phyloP scores from a whole-genome alignment of 2,113 vertebrate genomes.

The Lycocorax pyrrhopterus region DNA sequence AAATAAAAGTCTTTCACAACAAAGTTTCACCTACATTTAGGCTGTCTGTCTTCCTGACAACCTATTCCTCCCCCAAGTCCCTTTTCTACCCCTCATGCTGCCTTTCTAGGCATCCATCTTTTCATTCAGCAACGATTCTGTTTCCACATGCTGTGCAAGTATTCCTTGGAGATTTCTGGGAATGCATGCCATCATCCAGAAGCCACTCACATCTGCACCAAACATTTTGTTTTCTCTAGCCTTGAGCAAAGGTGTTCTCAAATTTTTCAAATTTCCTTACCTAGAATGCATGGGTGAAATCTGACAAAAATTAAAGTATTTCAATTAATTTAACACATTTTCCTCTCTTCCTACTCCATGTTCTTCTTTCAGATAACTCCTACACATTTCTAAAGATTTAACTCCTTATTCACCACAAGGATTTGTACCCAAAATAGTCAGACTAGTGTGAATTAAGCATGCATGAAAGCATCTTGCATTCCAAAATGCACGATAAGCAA shows the following conservation, averaged over 20 bases:
- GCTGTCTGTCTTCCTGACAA: not conserved
- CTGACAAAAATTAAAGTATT: not conserved
- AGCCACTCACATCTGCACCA: not conserved
- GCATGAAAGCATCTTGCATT: not conserved
- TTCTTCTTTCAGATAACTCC: not conserved
- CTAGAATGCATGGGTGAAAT: not conserved
- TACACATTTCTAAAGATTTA: not conserved
- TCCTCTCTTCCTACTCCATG: not conserved
- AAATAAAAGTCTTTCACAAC: constrained; percentile 1
- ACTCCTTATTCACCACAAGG: not conserved
- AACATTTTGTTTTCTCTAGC: not conserved
- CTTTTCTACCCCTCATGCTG: not conserved
- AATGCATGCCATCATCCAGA: not conserved
- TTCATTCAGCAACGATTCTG: not conserved
- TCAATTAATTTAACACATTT: not conserved
- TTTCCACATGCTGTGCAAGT: not conserved
- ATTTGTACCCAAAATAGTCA: not conserved
- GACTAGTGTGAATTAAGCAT: not conserved
- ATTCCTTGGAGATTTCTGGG: not conserved
- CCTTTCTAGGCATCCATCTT: not conserved
- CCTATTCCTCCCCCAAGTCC: not conserved
- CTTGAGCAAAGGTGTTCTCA: not conserved
- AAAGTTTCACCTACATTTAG: not conserved
- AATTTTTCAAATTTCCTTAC: not conserved
- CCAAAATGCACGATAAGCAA: not conserved